Evolutionary conservation across 2,797 vertebrate species (phyloP), one percentile per base, ranked within the genome.

Genomic region (Onychomys leucogaster): DNA sequence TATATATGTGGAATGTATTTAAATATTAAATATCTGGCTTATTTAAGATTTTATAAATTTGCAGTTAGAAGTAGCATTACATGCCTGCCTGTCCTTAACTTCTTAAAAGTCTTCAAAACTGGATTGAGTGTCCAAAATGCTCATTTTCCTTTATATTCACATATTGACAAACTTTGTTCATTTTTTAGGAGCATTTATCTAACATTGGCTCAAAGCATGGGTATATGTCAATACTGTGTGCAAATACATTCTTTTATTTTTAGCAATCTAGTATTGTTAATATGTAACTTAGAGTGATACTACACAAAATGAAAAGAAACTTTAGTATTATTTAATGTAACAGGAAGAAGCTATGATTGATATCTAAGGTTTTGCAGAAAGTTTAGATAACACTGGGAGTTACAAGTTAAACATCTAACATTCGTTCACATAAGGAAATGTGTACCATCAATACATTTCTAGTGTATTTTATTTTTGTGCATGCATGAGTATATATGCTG

Each of bases 21-120:
- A 87, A 65, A 3, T 90, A 41, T 37, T 92, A 19, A 91, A 71
- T 89, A 82, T 1, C 91, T 93, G 25, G 3, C 89, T 63, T 83
- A 6, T 55, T 83, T 73, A 77, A 95, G 37, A 89, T 78, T 95
- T 96, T 37, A 17, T 86, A 81, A 67, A 52, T 93, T 85, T 78
- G 55, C 29, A 52, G 6, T 37, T 81, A 19, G 75, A 95, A 82
- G 10, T 88, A 94, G 19, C 73, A 88, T 87, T 27, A 83, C 0
- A 59, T 88, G 71, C 76, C 14, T 67, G 55, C 7, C 8, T 92
- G 0, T 84, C 59, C 21, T 43, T 41, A 89, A 25, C 34, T 77
- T 46, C n/a, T 76, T 89, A 81, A 67, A 94, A 23, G 29, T 71
- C 8, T 95, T 80, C 7, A 59, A 27, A 95, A 83, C 34, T 82